phyloP scores from a whole-genome alignment of 2,797 vertebrate species.

The Acanthopagrus latus region DNA sequence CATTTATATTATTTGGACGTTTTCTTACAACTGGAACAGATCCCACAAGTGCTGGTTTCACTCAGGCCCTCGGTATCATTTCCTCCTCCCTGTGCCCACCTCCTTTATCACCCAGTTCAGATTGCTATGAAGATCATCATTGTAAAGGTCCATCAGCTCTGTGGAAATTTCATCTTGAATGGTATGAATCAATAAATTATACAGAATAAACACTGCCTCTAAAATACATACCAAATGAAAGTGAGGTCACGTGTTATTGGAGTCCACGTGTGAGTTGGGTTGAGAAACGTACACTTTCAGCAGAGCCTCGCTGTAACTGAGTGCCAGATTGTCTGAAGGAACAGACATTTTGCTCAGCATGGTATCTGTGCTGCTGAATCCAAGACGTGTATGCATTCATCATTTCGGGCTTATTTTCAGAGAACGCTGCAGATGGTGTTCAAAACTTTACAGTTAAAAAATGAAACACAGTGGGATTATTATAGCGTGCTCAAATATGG shows the following conservation, averaged over 20 bases:
- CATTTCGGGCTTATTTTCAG: constrained; percentile 49
- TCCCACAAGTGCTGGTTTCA: background rate
- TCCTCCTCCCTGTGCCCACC: background rate
- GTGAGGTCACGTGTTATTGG: background rate
- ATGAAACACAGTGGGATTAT: constrained; percentile 39
- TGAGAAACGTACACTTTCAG: constrained; percentile 23
- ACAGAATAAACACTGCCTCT: background rate
- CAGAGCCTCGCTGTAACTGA: constrained; percentile 25
- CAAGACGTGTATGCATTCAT: constrained; percentile 26
- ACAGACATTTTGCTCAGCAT: constrained; percentile 55
- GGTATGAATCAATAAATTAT: too few species aligned
- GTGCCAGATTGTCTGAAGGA: constrained; percentile 45
- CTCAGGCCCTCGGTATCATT: background rate
- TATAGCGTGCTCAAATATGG: background rate
- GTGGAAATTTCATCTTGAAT: background rate
- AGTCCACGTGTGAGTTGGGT: background rate
- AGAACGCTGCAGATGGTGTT: constrained; percentile 61
- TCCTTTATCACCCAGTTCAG: background rate
- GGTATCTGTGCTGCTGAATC: background rate
- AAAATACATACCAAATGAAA: background rate
- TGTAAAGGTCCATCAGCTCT: background rate
- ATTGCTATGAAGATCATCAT: background rate
- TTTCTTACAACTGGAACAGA: background rate
- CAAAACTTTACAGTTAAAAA: constrained; percentile 51
- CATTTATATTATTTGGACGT: background rate